Percentiles rank a stretch among this genome's conserved stretches.
Conservation (phyloP, 2,888 invertebrate genomes). For the Eilema caniola region DNA sequence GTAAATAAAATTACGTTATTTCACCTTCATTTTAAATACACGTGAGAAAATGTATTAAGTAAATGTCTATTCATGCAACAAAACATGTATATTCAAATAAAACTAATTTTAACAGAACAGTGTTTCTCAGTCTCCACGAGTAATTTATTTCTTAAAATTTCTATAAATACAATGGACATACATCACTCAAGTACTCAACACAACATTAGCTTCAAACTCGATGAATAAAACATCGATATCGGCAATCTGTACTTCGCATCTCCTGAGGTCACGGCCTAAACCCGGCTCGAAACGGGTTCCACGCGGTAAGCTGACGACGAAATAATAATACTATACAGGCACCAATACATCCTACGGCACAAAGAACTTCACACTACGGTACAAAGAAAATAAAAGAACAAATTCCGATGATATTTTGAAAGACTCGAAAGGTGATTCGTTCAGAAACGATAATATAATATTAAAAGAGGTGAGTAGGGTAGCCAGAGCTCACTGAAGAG, state of each 20-base stretch:
- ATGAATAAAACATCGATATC: slow-evolving; percentile 51
- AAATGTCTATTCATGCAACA: neutral
- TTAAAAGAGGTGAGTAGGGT: neutral
- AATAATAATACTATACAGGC: slow-evolving; percentile 77
- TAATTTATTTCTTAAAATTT: too few species aligned
- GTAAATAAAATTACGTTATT: neutral
- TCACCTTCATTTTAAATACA: neutral
- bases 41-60: neutral
- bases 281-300: slow-evolving; percentile 77
- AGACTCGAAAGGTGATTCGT: slow-evolving; percentile 13
- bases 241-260: slow-evolving; percentile 47
- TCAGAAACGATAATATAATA: neutral
- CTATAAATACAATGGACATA: too few species aligned
- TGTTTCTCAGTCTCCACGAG: too few species aligned
- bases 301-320: slow-evolving; percentile 69
- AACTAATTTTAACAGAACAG: too few species aligned
- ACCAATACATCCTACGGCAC: slow-evolving; percentile 55
- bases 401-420: slow-evolving; percentile 34
- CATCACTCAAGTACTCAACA: too few species aligned
- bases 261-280: slow-evolving; percentile 84
- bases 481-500: too few species aligned
- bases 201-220: neutral
- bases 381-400: slow-evolving; percentile 31
- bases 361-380: slow-evolving; percentile 24
- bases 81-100: too few species aligned